Evolutionary conservation across 2,797 vertebrate genomes (phyloP), one percentile per base, ranked within the genome.

Genomic region (Phrynocephalus forsythii): DNA sequence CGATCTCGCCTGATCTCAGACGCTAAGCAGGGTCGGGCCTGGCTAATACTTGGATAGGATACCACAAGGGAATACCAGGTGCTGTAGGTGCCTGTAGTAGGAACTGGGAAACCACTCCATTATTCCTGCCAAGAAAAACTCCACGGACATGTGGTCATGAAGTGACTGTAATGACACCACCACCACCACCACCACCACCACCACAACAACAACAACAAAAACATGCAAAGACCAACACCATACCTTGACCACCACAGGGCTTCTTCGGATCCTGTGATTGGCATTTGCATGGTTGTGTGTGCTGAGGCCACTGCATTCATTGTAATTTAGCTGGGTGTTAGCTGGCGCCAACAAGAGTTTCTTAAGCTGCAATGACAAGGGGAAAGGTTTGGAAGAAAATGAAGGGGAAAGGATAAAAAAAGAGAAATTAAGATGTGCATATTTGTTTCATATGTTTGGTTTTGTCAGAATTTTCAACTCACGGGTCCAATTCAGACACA

Each of bases 301-400:
- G 96, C 98, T 98, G 97, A 98, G 97, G 97, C 98, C 98, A 96
- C 98, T 98, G 98, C 99, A 99, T 98, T 99, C 98, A 98, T 98
- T 98, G 97, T 99, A 99, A 98, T 98, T 98, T 97, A 99, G 97
- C 97, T 99, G 99, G 97, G 98, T 98, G 97, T 99, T 99, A 95
- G 98, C 98, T 67, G 99, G 99, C 92, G 99, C 98, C 98, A 99
- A 96, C 96, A 99, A 97, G 96, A 99, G 98, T 97, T 99, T 99
- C 98, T 99, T 99, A 97, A 99, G 98, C 99, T 99, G 97, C 93
- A 95, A 93, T 95, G 60, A 96, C 44, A 95, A 82, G 73, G 94
- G 94, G 84, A 52, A 33, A 56, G 95, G 73, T 75, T 69, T 86
- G 52, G 69, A 44, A 75, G 84, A 77, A 88, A 75, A 30, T 66